phyloP scores from a whole-genome alignment of 2,797 vertebrate species.

The Mormyrops attenuatus region DNA sequence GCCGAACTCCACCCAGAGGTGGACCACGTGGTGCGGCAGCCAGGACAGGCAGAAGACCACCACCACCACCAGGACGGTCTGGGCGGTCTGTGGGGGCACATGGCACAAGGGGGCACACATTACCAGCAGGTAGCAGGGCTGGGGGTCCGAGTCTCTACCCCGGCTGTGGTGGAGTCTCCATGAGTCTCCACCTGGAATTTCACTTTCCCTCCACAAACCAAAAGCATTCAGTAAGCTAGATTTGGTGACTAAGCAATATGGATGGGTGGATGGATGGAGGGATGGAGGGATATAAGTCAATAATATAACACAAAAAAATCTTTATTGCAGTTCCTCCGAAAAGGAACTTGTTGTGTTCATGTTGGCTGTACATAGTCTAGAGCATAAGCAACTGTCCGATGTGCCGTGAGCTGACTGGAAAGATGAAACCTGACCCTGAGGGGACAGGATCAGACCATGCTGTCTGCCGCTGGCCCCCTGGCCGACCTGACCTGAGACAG shows the following conservation, averaged over 20 bases:
- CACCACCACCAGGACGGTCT: conserved; percentile 93
- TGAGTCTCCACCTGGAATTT: neutral
- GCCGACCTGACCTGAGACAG: neutral
- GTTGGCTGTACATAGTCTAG: neutral
- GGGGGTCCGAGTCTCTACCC: neutral
- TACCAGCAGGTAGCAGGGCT: neutral
- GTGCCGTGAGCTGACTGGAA: neutral
- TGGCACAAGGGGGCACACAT: neutral
- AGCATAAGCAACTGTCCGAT: neutral
- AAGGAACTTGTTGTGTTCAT: neutral
- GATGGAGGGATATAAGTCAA: neutral
- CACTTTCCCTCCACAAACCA: neutral
- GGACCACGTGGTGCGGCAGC: conserved; percentile 89
- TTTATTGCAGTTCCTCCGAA: neutral
- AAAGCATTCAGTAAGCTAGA: neutral
- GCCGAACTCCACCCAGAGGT: conserved; percentile 93
- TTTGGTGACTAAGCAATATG: neutral
- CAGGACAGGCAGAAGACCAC: conserved; percentile 97
- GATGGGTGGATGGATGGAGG: neutral
- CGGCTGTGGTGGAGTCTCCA: neutral
- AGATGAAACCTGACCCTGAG: neutral
- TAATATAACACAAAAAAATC: neutral
- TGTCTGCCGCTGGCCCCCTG: neutral
- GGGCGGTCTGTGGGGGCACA: conserved; percentile 72
- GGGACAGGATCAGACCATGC: neutral